Evolutionary conservation across 1,140 invertebrate genomes (phyloP).

Genomic region (Zaprionus camerounensis): DNA sequence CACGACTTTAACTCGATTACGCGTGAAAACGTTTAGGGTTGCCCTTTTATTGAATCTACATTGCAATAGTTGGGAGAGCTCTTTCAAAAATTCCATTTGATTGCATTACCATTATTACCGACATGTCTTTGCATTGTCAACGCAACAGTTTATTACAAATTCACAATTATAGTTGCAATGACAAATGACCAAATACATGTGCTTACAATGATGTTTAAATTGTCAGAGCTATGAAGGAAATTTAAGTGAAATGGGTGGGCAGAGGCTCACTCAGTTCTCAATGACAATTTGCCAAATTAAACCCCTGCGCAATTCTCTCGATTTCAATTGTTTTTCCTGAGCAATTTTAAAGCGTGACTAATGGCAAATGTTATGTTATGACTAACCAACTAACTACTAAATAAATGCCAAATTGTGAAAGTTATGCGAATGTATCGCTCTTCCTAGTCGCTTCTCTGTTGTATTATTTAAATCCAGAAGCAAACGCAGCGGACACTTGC

Average conservation of each 20-base stretch:
- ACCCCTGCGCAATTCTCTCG: neutral
- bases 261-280: neutral
- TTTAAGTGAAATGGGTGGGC: neutral
- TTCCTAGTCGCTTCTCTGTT: neutral
- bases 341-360: constrained; percentile 1
- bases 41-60: constrained; percentile 16
- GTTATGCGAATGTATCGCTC: neutral
- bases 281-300: constrained; percentile 39
- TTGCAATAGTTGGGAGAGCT: neutral
- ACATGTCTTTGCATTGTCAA: constrained; percentile 4
- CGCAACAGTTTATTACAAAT: constrained; percentile 45
- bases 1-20: constrained; percentile 18
- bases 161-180: constrained; percentile 36
- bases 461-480: constrained; percentile 61
- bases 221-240: constrained; percentile 35
- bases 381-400: neutral
- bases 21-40: constrained; percentile 11
- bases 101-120: constrained; percentile 33
- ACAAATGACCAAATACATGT: constrained; percentile 8
- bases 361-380: neutral
- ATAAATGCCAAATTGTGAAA: neutral
- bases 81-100: neutral
- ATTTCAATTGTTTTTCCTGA: neutral
- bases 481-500: constrained; percentile 41
- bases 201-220: constrained; percentile 54